Conservation (phyloP, 2,113 vertebrate species). For the Alaudala cheleensis region DNA sequence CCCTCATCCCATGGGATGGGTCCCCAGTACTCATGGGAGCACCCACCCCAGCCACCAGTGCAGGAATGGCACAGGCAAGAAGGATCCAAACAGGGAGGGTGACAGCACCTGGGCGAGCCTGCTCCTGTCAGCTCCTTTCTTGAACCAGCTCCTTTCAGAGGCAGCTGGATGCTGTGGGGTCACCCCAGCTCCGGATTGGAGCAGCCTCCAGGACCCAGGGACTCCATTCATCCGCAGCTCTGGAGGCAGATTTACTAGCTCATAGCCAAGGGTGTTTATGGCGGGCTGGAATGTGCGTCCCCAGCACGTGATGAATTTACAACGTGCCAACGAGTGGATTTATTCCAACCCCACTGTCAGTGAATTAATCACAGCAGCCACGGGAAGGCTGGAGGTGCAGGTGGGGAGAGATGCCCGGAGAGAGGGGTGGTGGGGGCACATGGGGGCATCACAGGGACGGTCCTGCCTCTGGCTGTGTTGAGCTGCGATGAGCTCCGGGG, state of each 20-base stretch:
- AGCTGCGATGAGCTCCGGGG: accelerated
- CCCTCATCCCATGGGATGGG: neutral
- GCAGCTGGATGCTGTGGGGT: neutral
- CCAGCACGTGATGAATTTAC: constrained; percentile 50
- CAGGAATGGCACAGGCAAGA: neutral
- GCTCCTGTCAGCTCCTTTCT: neutral
- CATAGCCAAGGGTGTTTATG: constrained; percentile 50
- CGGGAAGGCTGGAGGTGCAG: neutral
- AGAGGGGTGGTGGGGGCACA: neutral
- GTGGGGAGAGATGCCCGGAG: neutral
- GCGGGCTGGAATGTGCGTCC: neutral
- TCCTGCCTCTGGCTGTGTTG: neutral
- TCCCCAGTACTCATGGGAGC: neutral
- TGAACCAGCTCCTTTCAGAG: neutral
- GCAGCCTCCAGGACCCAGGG: neutral
- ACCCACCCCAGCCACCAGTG: neutral
- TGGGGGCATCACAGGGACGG: neutral
- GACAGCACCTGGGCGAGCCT: accelerated
- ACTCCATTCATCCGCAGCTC: neutral
- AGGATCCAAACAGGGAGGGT: neutral
- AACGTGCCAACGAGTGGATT: constrained; percentile 50
- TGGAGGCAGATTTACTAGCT: constrained; percentile 40
- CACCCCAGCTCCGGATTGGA: accelerated
- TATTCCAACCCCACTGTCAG: constrained; percentile 28
- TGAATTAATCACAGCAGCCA: neutral